Conservation (phyloP, 2,888 invertebrate species). For the Pollenia labialis region DNA sequence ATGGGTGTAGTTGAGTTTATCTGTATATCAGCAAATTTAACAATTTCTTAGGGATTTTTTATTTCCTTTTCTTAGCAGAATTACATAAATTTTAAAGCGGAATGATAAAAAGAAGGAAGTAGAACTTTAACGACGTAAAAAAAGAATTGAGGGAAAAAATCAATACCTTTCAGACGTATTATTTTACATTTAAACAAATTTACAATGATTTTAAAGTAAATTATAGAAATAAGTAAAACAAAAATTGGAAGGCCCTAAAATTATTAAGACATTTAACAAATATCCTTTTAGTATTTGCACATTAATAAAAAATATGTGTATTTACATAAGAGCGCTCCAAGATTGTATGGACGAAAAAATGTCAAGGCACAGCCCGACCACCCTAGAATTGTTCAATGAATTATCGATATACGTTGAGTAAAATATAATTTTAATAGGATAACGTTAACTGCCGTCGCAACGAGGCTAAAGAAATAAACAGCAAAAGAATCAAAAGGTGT, state of each 20-base stretch:
- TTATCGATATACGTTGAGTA: too few relatives aligned
- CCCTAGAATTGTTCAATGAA: too few relatives aligned
- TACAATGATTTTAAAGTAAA: conserved; percentile 46
- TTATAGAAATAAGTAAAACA: conserved; percentile 27
- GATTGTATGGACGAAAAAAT: too few relatives aligned
- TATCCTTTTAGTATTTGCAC: too few relatives aligned
- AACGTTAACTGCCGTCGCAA: too few relatives aligned
- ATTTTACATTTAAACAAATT: conserved; percentile 55
- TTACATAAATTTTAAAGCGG: conserved; percentile 19
- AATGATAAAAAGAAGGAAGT: conserved; percentile 13
- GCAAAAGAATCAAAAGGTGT: too few relatives aligned
- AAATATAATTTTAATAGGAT: too few relatives aligned
- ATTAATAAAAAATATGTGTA: too few relatives aligned
- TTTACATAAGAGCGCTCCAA: too few relatives aligned
- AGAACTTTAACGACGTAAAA: conserved; percentile 13
- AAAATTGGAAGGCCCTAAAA: not conserved
- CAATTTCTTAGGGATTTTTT: conserved; percentile 57
- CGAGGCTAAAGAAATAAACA: too few relatives aligned
- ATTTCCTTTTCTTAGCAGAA: conserved; percentile 28
- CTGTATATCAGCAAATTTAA: conserved; percentile 52
- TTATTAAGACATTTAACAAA: not conserved
- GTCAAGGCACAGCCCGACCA: too few relatives aligned
- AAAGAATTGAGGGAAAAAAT: conserved; percentile 47
- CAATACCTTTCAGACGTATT: conserved; percentile 60
- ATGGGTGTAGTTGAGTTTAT: conserved; percentile 11